Percentiles rank a stretch among this genome's conserved stretches.
These are phyloP conservation scores for Ginglymostoma cirratum DNA, from an alignment of 2,113 vertebrate species.

Conservation along the genomic window DNA sequence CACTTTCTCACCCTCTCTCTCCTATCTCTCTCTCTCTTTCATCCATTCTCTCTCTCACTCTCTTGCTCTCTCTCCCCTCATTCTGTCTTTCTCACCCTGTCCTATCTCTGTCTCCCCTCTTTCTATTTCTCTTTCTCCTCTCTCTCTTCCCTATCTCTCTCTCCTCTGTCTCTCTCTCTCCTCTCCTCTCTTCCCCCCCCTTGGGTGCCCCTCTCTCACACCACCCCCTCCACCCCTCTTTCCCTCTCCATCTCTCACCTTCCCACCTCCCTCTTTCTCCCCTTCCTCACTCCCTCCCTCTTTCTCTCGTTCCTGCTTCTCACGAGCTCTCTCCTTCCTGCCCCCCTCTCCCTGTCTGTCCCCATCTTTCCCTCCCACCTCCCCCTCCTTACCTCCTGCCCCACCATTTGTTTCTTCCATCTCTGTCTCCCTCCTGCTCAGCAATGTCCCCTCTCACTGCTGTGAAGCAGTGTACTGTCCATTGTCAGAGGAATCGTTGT, in stretches of 20 bases:
- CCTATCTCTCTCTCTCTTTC: slow-evolving; percentile 47
- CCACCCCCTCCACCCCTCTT: background rate
- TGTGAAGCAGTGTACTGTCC: background rate
- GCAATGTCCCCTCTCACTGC: background rate
- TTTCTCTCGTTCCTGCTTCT: background rate
- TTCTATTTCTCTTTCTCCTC: too few relatives aligned
- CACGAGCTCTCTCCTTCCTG: background rate
- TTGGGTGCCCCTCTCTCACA: too few relatives aligned
- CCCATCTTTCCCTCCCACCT: background rate
- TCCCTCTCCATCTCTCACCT: background rate
- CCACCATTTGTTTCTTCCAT: fast-evolving
- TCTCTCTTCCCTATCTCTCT: background rate
- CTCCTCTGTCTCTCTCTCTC: background rate
- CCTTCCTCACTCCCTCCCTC: background rate
- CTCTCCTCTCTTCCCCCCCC: background rate
- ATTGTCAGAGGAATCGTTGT: background rate
- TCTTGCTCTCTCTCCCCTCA: too few relatives aligned
- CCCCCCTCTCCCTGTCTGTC: too few relatives aligned
- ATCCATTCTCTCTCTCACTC: background rate
- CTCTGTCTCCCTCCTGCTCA: background rate
- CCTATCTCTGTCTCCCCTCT: background rate
- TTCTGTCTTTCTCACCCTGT: too few relatives aligned
- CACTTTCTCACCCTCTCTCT: slow-evolving; percentile 33
- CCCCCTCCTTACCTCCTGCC: background rate
- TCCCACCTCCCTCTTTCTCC: background rate